These are phyloP conservation scores for Mastigias papua DNA, from an alignment of 30 jellyfish, hydroid and myxozoan genomes.

Conservation along the genomic window DNA sequence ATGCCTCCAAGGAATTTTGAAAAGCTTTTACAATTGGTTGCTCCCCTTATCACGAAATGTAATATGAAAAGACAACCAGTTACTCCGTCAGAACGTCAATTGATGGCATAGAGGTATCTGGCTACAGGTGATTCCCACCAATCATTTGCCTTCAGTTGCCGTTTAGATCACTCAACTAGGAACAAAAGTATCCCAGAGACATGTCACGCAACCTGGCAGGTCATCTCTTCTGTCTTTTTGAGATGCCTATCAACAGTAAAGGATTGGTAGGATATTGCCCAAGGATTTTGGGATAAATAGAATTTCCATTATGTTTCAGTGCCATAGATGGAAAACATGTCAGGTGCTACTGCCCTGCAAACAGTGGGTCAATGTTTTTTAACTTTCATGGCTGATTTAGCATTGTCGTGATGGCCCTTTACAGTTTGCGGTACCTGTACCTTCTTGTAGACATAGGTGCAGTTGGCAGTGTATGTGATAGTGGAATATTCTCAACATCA, in stretches of 20 bases:
- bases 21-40: neutral
- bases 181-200: constrained; percentile 53
- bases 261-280: constrained; percentile 58
- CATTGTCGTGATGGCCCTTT: constrained; percentile 49
- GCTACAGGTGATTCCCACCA: constrained; percentile 60
- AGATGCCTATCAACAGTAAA: constrained; percentile 43
- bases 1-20: constrained; percentile 31
- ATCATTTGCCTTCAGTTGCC: constrained; percentile 32
- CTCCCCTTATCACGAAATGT: neutral
- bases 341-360: neutral
- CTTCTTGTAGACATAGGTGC: constrained; percentile 49
- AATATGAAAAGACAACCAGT: constrained; percentile 9
- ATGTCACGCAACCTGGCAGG: constrained; percentile 13
- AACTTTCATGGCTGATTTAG: constrained; percentile 46
- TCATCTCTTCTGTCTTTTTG: constrained; percentile 1
- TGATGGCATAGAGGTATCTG: constrained; percentile 35
- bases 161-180: constrained; percentile 47
- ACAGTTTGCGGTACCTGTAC: constrained; percentile 34
- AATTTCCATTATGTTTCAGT: constrained; percentile 45
- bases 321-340: constrained; percentile 13
- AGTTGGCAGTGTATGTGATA: constrained; percentile 50
- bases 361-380: neutral
- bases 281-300: constrained; percentile 57
- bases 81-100: constrained; percentile 22
- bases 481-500: constrained; percentile 31